phyloP scores from a whole-genome alignment of 2,888 invertebrate genomes.

The Watsonalla binaria region DNA sequence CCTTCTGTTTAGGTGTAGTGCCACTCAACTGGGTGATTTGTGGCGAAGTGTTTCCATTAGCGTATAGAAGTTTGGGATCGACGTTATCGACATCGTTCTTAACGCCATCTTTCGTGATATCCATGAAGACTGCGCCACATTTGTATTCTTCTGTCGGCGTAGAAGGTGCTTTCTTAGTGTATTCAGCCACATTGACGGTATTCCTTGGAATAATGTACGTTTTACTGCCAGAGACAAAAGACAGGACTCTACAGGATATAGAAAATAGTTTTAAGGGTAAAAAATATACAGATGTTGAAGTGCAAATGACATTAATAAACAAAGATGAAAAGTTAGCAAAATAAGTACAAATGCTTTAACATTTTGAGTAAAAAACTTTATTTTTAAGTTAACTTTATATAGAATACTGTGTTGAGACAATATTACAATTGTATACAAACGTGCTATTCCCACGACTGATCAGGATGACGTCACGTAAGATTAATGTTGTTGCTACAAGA shows the following conservation, averaged over 20 bases:
- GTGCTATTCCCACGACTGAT: no score
- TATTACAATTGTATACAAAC: no score
- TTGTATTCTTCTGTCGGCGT: conserved; percentile 66
- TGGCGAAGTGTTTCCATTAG: conserved; percentile 69
- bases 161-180: conserved; percentile 66
- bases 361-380: not conserved
- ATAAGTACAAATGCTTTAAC: not conserved
- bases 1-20: conserved; percentile 67
- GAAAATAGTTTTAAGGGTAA: conserved; percentile 68
- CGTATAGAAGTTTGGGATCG: conserved; percentile 68
- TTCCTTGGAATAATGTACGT: conserved; percentile 56
- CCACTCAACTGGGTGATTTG: conserved; percentile 72
- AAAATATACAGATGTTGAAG: conserved; percentile 46
- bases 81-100: conserved; percentile 67
- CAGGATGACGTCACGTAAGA: no score
- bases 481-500: no score
- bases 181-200: conserved; percentile 54
- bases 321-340: conserved; percentile 27
- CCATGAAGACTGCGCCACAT: conserved; percentile 73
- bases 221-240: conserved; percentile 68
- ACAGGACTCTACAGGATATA: conserved; percentile 66
- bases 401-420: no score
- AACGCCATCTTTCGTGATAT: conserved; percentile 64
- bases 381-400: not conserved
- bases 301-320: conserved; percentile 56